Conservation (phyloP, 2,797 vertebrate genomes). For the Anabacerthia variegaticeps region DNA sequence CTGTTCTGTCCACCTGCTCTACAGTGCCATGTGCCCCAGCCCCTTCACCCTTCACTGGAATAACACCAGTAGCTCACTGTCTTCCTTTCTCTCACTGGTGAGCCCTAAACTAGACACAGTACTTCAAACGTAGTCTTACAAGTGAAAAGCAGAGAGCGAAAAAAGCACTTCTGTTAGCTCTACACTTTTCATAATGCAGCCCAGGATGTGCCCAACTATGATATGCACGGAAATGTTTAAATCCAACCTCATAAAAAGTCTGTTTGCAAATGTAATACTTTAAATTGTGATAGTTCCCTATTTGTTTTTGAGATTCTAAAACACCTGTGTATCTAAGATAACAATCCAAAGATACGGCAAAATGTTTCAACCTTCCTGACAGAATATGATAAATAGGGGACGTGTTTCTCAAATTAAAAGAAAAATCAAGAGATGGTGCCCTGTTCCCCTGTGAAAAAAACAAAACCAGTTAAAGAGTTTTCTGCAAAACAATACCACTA, state of each 20-base stretch:
- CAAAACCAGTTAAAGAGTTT: neutral
- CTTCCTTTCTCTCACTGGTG: neutral
- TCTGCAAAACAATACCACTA: neutral
- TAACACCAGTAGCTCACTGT: neutral
- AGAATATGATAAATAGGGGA: neutral
- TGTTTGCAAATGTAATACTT: neutral
- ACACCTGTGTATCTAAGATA: neutral
- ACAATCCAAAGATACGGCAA: neutral
- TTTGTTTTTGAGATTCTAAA: neutral
- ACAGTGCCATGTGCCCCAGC: neutral
- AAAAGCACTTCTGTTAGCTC: neutral
- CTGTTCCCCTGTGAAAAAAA: fast-evolving
- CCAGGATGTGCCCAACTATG: neutral
- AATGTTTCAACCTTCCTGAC: neutral
- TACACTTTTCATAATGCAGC: fast-evolving
- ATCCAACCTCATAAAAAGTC: neutral
- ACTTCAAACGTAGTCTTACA: fast-evolving
- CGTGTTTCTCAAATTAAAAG: fast-evolving
- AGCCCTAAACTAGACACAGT: neutral
- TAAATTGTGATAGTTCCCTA: neutral
- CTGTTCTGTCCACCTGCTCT: neutral
- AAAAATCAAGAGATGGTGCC: neutral
- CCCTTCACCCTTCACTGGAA: neutral
- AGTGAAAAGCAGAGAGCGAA: fast-evolving
- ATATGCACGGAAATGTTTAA: neutral